Conservation (phyloP, 2,797 vertebrate genomes). For the Caiman crocodilus region DNA sequence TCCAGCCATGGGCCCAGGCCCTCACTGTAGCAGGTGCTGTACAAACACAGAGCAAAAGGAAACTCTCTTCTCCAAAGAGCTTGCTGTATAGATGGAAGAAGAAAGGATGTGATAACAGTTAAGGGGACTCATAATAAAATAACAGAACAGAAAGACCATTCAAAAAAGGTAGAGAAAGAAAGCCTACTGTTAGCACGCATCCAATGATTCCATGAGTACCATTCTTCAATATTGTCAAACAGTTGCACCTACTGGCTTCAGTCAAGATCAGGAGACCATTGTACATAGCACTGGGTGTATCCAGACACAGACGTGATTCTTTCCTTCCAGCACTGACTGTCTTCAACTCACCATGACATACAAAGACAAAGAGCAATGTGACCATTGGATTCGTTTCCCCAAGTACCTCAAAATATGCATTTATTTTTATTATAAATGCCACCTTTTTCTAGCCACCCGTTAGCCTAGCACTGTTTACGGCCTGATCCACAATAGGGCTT, state of each 20-base stretch:
- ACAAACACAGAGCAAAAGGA: neutral
- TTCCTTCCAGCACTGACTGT: neutral
- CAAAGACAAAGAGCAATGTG: neutral
- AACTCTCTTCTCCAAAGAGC: neutral
- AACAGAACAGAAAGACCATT: neutral
- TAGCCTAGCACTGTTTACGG: neutral
- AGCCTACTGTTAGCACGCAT: neutral
- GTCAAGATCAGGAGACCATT: neutral
- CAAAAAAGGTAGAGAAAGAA: neutral
- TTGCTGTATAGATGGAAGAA: neutral
- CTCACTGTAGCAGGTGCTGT: neutral
- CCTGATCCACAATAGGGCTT: neutral
- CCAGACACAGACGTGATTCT: neutral
- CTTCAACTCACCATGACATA: neutral
- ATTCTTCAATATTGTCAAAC: neutral
- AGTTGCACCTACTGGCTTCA: neutral
- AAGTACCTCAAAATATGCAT: neutral
- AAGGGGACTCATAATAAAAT: neutral
- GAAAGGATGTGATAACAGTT: neutral
- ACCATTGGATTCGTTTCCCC: neutral
- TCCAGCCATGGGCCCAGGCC: neutral
- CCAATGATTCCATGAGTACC: neutral
- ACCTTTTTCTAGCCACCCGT: neutral
- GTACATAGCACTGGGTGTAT: neutral
- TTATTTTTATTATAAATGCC: neutral